Conservation (phyloP, 2,888 invertebrate species). For the Dolichopus griseipennis region DNA sequence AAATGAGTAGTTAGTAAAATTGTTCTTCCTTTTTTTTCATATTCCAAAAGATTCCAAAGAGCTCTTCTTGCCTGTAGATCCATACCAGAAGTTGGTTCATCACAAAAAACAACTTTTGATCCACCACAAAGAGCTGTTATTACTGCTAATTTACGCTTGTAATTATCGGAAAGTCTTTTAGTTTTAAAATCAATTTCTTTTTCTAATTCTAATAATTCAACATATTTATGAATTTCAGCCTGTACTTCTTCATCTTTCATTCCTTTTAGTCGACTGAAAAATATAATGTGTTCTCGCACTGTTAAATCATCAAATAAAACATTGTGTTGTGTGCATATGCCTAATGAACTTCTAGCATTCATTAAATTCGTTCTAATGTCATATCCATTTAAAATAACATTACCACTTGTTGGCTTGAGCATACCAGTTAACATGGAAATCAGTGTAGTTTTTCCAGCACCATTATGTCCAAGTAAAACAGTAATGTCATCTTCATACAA, state of each 20-base stretch:
- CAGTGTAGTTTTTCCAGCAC: slow-evolving; percentile 89
- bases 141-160: slow-evolving; percentile 61
- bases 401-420: slow-evolving; percentile 57
- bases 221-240: slow-evolving; percentile 52
- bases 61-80: slow-evolving; percentile 67
- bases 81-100: slow-evolving; percentile 70
- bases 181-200: slow-evolving; percentile 50
- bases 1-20: slow-evolving; percentile 75
- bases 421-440: slow-evolving; percentile 87
- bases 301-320: slow-evolving; percentile 75
- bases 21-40: slow-evolving; percentile 60
- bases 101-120: slow-evolving; percentile 56
- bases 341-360: slow-evolving; percentile 60
- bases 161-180: slow-evolving; percentile 55
- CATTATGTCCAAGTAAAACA: slow-evolving; percentile 67
- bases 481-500: slow-evolving; percentile 87
- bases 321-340: slow-evolving; percentile 80
- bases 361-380: slow-evolving; percentile 57
- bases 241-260: slow-evolving; percentile 45
- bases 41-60: slow-evolving; percentile 71
- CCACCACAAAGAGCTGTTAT: slow-evolving; percentile 65
- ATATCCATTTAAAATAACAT: slow-evolving; percentile 62
- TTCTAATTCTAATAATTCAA: slow-evolving; percentile 52
- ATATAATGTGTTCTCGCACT: slow-evolving; percentile 71
- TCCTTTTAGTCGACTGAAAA: slow-evolving; percentile 68